Conservation (phyloP, 2,797 vertebrate genomes). For the Hafferia zeledoni region DNA sequence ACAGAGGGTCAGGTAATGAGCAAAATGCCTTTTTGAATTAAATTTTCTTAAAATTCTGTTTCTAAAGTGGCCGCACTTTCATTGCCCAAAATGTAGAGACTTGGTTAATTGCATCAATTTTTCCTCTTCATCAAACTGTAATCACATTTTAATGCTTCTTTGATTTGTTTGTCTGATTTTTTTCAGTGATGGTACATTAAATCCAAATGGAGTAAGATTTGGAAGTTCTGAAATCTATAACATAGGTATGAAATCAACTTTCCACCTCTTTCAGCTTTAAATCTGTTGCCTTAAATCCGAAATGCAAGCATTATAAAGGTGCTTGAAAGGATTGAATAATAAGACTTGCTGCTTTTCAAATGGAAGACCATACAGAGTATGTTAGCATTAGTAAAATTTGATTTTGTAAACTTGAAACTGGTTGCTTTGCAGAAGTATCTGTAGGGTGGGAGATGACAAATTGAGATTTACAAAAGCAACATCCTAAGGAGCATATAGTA, state of each 20-base stretch:
- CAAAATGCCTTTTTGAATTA: not conserved
- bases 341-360: not conserved
- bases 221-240: conserved; percentile 98
- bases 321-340: not conserved
- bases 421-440: not conserved
- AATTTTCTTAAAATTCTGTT: not conserved
- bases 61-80: not conserved
- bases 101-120: not conserved
- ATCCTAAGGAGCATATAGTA: not conserved
- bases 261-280: not conserved
- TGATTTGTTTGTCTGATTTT: not conserved
- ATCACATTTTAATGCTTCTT: not conserved
- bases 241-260: conserved; percentile 84
- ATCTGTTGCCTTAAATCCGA: not conserved
- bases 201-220: conserved; percentile 95
- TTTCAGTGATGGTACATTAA: conserved; percentile 92
- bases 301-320: not conserved
- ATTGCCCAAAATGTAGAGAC: not conserved
- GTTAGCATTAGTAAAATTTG: not conserved
- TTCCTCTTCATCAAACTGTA: conserved; percentile 17
- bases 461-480: not conserved
- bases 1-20: not conserved
- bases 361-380: not conserved
- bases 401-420: not conserved
- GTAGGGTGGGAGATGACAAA: not conserved